These are phyloP conservation scores for Ennomos erosarius DNA, from an alignment of 2,888 invertebrate genomes.

Conservation along the genomic window DNA sequence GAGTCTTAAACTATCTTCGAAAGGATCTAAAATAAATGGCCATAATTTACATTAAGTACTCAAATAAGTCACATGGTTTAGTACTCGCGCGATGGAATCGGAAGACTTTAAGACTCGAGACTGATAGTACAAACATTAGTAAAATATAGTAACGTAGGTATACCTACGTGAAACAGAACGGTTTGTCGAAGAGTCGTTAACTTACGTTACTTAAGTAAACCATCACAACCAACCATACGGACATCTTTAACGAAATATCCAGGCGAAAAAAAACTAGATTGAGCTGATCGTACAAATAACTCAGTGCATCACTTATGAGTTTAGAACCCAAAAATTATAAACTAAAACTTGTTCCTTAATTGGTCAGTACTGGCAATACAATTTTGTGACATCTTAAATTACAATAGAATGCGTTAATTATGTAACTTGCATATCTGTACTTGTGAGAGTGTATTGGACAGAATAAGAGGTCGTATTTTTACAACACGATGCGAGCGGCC, in stretches of 20 bases:
- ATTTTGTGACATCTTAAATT: constrained; percentile 78
- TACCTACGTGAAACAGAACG: constrained; percentile 65
- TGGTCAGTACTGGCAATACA: constrained; percentile 78
- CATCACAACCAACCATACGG: constrained; percentile 85
- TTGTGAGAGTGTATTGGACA: constrained; percentile 77
- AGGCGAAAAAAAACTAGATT: constrained; percentile 69
- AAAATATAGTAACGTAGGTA: constrained; percentile 61
- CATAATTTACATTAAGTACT: constrained; percentile 51
- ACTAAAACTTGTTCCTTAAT: constrained; percentile 70
- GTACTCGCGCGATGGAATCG: constrained; percentile 52
- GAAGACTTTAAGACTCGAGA: constrained; percentile 50
- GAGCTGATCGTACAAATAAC: constrained; percentile 68
- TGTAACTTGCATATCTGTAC: constrained; percentile 77
- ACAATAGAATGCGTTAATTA: constrained; percentile 69
- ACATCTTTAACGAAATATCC: constrained; percentile 78
- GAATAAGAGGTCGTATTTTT: constrained; percentile 69
- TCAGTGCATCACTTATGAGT: constrained; percentile 72
- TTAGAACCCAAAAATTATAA: constrained; percentile 71
- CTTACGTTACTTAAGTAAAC: constrained; percentile 81
- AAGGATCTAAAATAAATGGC: constrained; percentile 20
- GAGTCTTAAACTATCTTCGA: constrained; percentile 15
- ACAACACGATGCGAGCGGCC: constrained; percentile 55
- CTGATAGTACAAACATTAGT: constrained; percentile 69
- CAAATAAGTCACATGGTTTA: constrained; percentile 59
- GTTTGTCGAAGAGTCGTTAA: constrained; percentile 76